These are phyloP conservation scores for Microctonus aethiopoides DNA, from an alignment of 2,888 invertebrate genomes.

Conservation along the genomic window DNA sequence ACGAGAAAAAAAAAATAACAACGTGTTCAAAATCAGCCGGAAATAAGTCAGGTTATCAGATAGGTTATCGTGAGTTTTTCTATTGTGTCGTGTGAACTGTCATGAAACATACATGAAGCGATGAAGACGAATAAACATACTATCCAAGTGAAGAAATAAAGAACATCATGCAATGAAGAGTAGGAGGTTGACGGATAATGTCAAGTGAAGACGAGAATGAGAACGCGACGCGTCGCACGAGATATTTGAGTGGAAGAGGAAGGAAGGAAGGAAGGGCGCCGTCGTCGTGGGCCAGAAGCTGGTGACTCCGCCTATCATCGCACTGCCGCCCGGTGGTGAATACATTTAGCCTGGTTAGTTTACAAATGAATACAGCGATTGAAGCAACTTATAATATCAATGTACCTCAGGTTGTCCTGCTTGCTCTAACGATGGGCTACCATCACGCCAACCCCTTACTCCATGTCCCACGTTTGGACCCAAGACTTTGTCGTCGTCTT, in stretches of 20 bases:
- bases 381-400: constrained; percentile 80
- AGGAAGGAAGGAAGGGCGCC: constrained; percentile 60
- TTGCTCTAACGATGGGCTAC: constrained; percentile 50
- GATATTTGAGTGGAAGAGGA: constrained; percentile 45
- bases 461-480: constrained; percentile 13
- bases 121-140: neutral
- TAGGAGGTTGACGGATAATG: neutral
- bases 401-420: constrained; percentile 68
- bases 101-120: constrained; percentile 13
- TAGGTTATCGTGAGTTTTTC: neutral
- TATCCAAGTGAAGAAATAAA: neutral
- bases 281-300: constrained; percentile 59
- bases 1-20: neutral
- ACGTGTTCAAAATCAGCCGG: neutral
- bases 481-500: constrained; percentile 28
- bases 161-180: neutral
- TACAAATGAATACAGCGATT: constrained; percentile 80
- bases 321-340: constrained; percentile 66
- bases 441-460: constrained; percentile 37
- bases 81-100: neutral
- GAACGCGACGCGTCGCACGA: neutral
- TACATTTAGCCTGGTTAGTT: constrained; percentile 71
- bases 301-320: constrained; percentile 66
- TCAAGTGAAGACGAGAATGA: constrained; percentile 19
- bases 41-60: neutral